Conservation (phyloP, 2,888 invertebrate genomes). For the Tipula helvola region DNA sequence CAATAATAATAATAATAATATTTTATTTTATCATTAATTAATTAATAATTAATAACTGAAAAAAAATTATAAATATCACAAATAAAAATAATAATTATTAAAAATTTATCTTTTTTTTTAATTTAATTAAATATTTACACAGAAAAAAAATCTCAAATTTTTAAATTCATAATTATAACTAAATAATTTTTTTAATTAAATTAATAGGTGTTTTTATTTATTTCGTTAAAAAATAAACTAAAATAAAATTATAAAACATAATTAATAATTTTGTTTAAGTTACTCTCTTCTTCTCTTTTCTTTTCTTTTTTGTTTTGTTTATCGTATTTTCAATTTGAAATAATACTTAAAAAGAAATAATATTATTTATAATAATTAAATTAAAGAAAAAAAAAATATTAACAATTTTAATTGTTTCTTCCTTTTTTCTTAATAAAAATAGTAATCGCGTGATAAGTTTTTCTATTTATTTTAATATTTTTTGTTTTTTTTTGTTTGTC, state of each 20-base stretch:
- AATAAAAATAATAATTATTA: slow-evolving; percentile 4
- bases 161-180: not conserved
- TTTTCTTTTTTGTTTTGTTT: not conserved
- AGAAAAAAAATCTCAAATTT: not conserved
- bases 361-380: not conserved
- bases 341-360: not conserved
- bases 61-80: not conserved
- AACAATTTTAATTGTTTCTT: not conserved
- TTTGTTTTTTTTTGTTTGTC: not conserved
- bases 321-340: not conserved
- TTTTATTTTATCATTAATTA: not conserved
- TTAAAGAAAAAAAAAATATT: not conserved
- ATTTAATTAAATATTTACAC: slow-evolving; percentile 4
- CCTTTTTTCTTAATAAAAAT: not conserved
- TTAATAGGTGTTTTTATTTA: not conserved
- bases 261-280: not conserved
- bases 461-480: not conserved
- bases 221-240: not conserved
- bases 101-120: not conserved
- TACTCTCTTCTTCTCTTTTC: not conserved
- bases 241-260: not conserved
- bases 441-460: not conserved
- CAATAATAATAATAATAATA: not conserved
- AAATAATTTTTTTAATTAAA: not conserved
- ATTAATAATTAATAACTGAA: not conserved